Evolutionary conservation across 64 coral and sea anemone genomes (phyloP), one percentile per base, ranked within the genome.

Genomic region (Trachythela sp.): DNA sequence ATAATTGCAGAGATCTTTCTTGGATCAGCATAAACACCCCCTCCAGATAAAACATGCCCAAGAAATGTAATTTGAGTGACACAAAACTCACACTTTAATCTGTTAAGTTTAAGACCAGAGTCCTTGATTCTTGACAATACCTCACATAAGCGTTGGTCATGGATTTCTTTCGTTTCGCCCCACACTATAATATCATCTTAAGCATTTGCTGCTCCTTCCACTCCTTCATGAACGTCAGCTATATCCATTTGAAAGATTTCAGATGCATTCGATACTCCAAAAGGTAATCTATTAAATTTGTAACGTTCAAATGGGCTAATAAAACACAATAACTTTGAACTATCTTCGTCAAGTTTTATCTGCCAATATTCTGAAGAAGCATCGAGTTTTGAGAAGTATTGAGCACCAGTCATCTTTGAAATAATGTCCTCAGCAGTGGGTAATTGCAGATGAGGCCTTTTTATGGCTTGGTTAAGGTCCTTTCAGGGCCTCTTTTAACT

Each of bases 221-320:
- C 20, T 4, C 84, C 84, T 30, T 40, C 36, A 85, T 41, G 39
- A 48, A 85, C 42, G 36, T 85, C 38, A 2, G 84, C 84, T 14
- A 85, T 29, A 20, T 85, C 84, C 36, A 48, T 45, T 85, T 85
- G 84, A 85, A 85, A 85, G 4, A 85, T 85, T 48, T 85, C 84
- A 43, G 10, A 45, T 48, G 84, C 84, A 40, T 40, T 2, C 7
- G 36, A 48, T 1, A 85, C 30, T 41, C 84, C 84, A 48, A 85
- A 85, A 45, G 84, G 37, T 45, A 85, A 48, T 85, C 84, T 22
- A 14, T 68, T 68, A 68, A 68, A 68, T 68, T 68, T 68, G 18
- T 68, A 68, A 68, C 18, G 59, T n/a, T 31, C 59, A 68, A 68
- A 68, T 5, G 59, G 20, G 30, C 59, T 68, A 68, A 6, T 68